These are phyloP conservation scores for Rotaria magnacalcarata DNA, from an alignment of 2,888 invertebrate genomes.

Conservation along the genomic window DNA sequence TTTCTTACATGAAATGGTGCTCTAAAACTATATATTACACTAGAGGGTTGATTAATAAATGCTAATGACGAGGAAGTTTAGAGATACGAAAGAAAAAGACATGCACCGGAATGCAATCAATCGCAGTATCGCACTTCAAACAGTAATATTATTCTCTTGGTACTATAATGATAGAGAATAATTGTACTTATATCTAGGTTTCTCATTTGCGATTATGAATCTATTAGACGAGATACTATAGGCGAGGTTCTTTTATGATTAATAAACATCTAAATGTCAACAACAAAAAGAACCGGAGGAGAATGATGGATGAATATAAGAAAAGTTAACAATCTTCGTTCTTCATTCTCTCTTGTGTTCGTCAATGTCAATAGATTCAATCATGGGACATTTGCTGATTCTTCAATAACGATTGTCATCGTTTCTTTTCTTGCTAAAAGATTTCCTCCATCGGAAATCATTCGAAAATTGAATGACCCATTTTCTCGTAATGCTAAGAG, in stretches of 20 bases:
- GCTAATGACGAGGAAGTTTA: not conserved
- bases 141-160: not conserved
- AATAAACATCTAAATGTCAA: constrained; percentile 3
- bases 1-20: not conserved
- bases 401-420: not conserved
- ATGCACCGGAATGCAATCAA: not conserved
- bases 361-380: not conserved
- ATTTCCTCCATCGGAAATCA: not conserved
- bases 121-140: not conserved
- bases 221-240: not conserved
- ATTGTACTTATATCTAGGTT: not conserved
- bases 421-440: not conserved
- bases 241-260: not conserved
- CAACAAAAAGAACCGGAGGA: not conserved
- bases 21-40: too few species aligned
- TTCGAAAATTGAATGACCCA: not conserved
- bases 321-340: not conserved
- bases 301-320: not conserved
- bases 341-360: not conserved
- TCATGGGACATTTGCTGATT: not conserved
- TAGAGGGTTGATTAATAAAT: not conserved
- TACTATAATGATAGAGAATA: not conserved
- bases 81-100: not conserved
- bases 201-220: not conserved
- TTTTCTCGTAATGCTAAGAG: not conserved